A percentile compares a stretch with the other conserved stretches of the same genome.
Evolutionary conservation across 2,113 vertebrate species (phyloP).

Genomic region (Garra rufa): DNA sequence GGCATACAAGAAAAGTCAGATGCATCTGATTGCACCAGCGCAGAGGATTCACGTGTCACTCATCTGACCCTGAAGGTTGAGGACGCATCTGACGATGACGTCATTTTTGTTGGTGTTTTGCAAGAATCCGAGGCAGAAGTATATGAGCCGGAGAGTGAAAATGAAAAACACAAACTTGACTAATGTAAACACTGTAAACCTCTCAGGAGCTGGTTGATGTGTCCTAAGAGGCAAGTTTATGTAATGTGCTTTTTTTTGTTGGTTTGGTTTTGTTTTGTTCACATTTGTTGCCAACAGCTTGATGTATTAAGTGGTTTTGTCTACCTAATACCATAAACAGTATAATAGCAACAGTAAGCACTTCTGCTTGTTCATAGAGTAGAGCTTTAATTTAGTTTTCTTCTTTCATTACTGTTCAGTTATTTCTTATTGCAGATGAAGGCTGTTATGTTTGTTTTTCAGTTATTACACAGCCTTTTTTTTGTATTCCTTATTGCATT

Average conservation of each 20-base stretch:
- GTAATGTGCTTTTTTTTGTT: not conserved
- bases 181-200: not conserved
- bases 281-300: not conserved
- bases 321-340: not conserved
- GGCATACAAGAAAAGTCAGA: not conserved
- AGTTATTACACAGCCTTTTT: conserved; percentile 1
- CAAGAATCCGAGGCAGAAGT: not conserved
- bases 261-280: not conserved
- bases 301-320: not conserved
- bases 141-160: not conserved
- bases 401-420: not conserved
- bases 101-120: conserved; percentile 52
- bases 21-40: not conserved
- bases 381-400: not conserved
- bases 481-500: not conserved
- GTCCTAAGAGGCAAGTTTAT: not conserved
- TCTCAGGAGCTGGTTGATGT: not conserved
- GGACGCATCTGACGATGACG: conserved; percentile 50
- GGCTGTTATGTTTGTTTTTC: conserved; percentile 13
- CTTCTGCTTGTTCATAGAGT: not conserved
- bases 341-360: not conserved
- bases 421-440: not conserved
- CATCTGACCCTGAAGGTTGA: conserved; percentile 60
- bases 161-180: conserved; percentile 18
- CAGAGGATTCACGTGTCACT: conserved; percentile 56